Base-by-base conservation (phyloP, 2,113 vertebrate genomes). In the Spheniscus mendiculus region DNA sequence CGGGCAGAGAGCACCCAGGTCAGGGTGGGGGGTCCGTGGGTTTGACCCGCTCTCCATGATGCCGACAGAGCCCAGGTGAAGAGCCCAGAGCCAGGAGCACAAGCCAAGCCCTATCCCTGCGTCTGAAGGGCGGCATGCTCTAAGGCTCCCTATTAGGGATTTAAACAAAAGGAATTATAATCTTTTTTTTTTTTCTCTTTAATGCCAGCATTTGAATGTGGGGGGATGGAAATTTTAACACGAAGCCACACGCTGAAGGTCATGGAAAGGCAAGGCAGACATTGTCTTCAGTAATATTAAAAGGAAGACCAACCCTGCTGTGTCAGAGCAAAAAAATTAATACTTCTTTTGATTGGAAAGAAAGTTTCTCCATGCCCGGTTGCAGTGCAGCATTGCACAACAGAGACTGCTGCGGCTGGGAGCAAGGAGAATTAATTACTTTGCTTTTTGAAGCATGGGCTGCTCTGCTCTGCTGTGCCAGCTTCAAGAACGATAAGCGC, bases 111-210 rank as follows among this genome's bases (percentile, higher is more conserved):
- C 86, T 32, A 32, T 12, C 45, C 40, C 49, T 5, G 2, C 6
- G 1, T 76, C 81, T 58, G 66, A 87, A 63, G 30, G 71, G 45
- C 81, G 72, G 70, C 81, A 34, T 25, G 34, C 19, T 56, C 40
- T 32, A 82, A 95, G 74, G 40, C 17, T 76, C 73, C 45, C 66
- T 50, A 9, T 62, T 61, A 93, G 44, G 78, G 84, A 87, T 85
- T 96, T 94, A 87, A 92, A 94, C 72, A 95, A 95, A 96, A 93
- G 79, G 92, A 96, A 97, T 90, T 90, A 94, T 83, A 94, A 94
- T 93, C 49, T 86, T 74, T 52, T 55, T 50, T 34, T 47, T 34
- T 47, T 32, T 20, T 27, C 6, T 77, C 77, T 71, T 52, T 25
- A 63, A 74, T 84, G 63, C 72, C 91, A 91, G 72, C 5, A 3